Evolutionary conservation across 2,113 vertebrate genomes (phyloP).

Genomic region (Passerina amoena): DNA sequence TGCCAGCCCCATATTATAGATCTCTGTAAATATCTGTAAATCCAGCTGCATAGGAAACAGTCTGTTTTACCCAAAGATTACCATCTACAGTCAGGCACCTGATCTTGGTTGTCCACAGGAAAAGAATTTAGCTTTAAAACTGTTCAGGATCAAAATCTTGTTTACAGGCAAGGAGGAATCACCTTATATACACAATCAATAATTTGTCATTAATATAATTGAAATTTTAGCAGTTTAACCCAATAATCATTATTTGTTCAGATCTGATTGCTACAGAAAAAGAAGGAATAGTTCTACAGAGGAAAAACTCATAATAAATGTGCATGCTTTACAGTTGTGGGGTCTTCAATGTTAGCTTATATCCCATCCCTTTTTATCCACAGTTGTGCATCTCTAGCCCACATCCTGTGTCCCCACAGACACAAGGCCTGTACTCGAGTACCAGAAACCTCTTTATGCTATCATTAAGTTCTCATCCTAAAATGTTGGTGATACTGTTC

Average conservation of each 20-base stretch:
- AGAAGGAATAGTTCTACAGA: neutral
- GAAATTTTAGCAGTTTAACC: neutral
- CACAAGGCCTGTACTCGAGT: neutral
- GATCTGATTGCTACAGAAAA: neutral
- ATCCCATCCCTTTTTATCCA: neutral
- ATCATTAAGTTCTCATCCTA: neutral
- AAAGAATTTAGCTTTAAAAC: neutral
- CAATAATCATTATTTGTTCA: neutral
- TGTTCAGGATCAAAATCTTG: neutral
- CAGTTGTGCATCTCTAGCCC: neutral
- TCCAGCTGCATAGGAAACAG: neutral
- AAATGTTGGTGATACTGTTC: neutral
- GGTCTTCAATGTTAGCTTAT: neutral
- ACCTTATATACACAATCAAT: neutral
- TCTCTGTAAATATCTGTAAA: neutral
- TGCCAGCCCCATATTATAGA: neutral
- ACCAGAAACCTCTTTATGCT: neutral
- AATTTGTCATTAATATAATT: neutral
- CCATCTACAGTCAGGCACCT: neutral
- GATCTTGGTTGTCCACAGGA: neutral
- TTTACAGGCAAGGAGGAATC: neutral
- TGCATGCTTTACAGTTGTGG: neutral
- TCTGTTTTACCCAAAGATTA: neutral
- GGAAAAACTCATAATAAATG: neutral
- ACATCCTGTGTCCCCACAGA: rapidly evolving